A percentile compares a stretch with the other conserved stretches of the same genome.
These are phyloP conservation scores for Ophioninae sp. DNA, from an alignment of 2,888 invertebrate genomes.

Conservation along the genomic window DNA sequence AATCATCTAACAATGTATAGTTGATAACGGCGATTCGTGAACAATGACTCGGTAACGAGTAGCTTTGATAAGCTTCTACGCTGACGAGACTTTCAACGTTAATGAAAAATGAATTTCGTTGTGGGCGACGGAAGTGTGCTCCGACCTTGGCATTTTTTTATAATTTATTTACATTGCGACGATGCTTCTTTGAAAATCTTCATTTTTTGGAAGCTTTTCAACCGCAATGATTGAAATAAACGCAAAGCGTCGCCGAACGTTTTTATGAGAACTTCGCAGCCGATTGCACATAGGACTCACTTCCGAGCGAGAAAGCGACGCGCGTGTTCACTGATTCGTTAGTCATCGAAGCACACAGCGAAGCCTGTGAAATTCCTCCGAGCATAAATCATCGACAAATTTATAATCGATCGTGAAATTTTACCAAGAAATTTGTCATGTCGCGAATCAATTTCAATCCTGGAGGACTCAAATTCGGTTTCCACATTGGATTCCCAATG, in stretches of 20 bases:
- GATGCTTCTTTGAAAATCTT: not conserved
- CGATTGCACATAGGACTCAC: no score
- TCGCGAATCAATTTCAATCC: not conserved
- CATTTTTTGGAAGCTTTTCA: not conserved
- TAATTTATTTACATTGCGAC: not conserved
- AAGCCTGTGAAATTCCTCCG: not conserved
- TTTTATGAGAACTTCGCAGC: not conserved
- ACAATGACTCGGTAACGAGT: not conserved
- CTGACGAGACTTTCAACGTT: not conserved
- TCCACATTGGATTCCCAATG: not conserved
- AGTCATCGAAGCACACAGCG: no score
- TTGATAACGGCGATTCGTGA: not conserved
- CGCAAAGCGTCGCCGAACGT: not conserved
- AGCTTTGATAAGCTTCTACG: no score
- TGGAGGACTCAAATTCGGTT: not conserved
- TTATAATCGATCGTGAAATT: not conserved
- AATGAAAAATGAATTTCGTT: not conserved
- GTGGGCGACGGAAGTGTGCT: not conserved
- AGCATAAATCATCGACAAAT: not conserved
- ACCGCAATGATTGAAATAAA: not conserved
- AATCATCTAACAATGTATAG: not conserved
- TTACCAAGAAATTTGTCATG: not conserved
- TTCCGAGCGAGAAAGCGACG: no score
- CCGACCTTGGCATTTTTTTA: not conserved
- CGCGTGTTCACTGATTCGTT: no score